These are phyloP conservation scores for Darevskia nairensis DNA, from an alignment of 2,797 vertebrate genomes.

Conservation along the genomic window DNA sequence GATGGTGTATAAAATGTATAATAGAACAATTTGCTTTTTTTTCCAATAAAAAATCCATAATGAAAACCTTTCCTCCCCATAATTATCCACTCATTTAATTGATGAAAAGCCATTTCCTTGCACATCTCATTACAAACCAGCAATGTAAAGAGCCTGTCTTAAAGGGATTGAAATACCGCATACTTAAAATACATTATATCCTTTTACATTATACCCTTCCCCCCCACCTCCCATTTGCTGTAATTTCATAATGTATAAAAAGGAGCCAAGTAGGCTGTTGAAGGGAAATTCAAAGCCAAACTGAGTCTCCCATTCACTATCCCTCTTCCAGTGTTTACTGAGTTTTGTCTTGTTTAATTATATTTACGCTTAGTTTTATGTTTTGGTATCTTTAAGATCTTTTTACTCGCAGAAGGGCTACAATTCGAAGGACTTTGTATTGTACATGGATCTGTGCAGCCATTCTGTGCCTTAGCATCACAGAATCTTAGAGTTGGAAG, in stretches of 20 bases:
- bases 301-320: not conserved
- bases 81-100: slow-evolving; percentile 63
- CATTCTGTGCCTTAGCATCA: too few relatives aligned
- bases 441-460: too few relatives aligned
- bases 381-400: not conserved
- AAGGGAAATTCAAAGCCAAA: not conserved
- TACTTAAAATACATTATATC: slow-evolving; percentile 10
- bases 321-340: not conserved
- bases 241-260: not conserved
- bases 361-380: not conserved
- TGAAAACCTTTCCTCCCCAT: slow-evolving; percentile 53
- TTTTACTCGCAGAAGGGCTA: not conserved
- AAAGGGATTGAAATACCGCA: slow-evolving; percentile 38
- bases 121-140: slow-evolving; percentile 37
- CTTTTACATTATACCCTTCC: not conserved
- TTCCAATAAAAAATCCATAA: slow-evolving; percentile 26
- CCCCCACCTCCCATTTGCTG: not conserved
- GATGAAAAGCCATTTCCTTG: slow-evolving; percentile 45
- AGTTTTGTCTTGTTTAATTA: not conserved
- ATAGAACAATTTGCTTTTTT: slow-evolving; percentile 40
- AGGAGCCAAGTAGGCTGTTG: not conserved
- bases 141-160: slow-evolving; percentile 33
- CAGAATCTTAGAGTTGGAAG: too few relatives aligned
- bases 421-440: too few relatives aligned
- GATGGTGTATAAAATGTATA: slow-evolving; percentile 57